These are phyloP conservation scores for Cremastinae sp. DNA, from an alignment of 2,888 invertebrate genomes.

Conservation along the genomic window DNA sequence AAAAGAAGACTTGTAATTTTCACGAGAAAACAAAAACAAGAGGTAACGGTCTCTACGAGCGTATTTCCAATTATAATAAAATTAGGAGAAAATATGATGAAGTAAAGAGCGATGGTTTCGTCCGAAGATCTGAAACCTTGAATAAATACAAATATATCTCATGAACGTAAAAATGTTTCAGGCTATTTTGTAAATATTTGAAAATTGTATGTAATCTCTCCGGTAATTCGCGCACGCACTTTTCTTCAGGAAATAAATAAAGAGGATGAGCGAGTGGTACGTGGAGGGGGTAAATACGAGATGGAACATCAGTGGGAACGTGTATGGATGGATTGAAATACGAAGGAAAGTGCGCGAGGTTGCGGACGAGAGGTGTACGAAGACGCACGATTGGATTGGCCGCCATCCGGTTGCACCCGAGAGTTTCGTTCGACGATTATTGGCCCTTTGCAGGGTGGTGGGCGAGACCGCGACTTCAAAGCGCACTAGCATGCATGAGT, in stretches of 20 bases:
- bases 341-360: background rate
- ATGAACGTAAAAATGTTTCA: no score
- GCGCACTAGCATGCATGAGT: no score
- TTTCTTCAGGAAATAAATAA: background rate
- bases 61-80: constrained; percentile 53
- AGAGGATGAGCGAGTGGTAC: background rate
- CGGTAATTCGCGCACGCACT: background rate
- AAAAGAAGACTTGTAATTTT: constrained; percentile 36
- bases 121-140: no score
- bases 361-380: constrained; percentile 27
- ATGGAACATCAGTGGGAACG: constrained; percentile 31
- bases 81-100: constrained; percentile 44
- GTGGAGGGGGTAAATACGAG: constrained; percentile 9
- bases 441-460: constrained; percentile 70
- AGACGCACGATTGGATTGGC: constrained; percentile 66
- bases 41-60: background rate
- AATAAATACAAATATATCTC: no score
- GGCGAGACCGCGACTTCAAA: constrained; percentile 62
- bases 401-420: constrained; percentile 60
- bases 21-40: constrained; percentile 18
- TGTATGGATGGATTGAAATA: background rate
- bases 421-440: constrained; percentile 70
- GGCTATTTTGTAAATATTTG: no score
- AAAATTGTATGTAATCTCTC: no score
- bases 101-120: background rate